Conservation (phyloP, 2,888 invertebrate genomes). For the Operophtera brumata region DNA sequence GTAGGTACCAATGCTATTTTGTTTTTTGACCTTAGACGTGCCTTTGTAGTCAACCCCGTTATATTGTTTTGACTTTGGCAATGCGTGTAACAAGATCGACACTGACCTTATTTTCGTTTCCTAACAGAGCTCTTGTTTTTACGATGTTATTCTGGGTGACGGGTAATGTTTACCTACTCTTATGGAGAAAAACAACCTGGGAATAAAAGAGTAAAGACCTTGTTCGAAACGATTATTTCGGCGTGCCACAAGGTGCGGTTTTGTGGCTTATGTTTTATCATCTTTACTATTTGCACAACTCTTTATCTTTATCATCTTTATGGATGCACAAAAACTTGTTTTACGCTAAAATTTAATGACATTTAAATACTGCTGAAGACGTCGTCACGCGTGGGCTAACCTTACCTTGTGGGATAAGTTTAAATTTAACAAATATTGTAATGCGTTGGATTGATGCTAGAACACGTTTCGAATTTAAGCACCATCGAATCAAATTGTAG, state of each 20-base stretch:
- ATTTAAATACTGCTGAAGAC: background rate
- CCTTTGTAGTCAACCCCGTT: constrained; percentile 23
- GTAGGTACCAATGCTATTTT: no score
- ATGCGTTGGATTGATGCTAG: constrained; percentile 19
- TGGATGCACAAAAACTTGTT: constrained; percentile 9
- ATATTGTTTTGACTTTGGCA: constrained; percentile 34
- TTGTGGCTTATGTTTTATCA: constrained; percentile 33
- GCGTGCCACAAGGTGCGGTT: constrained; percentile 38
- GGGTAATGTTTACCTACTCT: constrained; percentile 35
- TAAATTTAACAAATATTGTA: background rate
- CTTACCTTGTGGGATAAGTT: background rate
- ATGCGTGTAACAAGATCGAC: constrained; percentile 25
- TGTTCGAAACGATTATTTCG: constrained; percentile 33
- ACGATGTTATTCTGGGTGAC: constrained; percentile 32
- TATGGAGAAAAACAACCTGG: constrained; percentile 41
- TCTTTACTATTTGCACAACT: constrained; percentile 26
- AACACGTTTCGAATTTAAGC: constrained; percentile 21
- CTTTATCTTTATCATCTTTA: constrained; percentile 10
- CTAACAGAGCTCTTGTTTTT: constrained; percentile 35
- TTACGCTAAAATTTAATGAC: background rate
- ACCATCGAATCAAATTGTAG: constrained; percentile 37
- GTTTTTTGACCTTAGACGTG: no score
- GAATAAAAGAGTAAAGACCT: constrained; percentile 35
- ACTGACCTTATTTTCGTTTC: constrained; percentile 38
- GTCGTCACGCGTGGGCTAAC: background rate